Evolutionary conservation across 2,113 vertebrate genomes (phyloP), one percentile per base, ranked within the genome.

Genomic region (Corythaeola cristata): DNA sequence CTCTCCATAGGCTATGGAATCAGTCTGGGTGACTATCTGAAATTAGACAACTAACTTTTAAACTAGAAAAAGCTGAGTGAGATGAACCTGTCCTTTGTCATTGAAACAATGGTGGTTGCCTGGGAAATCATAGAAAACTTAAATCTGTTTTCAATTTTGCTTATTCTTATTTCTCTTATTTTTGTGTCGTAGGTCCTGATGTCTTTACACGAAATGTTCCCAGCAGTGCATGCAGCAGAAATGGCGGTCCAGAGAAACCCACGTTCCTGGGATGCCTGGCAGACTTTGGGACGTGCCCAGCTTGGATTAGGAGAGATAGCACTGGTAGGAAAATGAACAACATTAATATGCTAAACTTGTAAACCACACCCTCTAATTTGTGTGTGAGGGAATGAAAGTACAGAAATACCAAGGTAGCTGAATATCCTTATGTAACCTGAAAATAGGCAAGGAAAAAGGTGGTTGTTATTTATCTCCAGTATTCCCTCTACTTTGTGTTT

Each of bases 221-320:
- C 98, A 66, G 99, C 99, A 9, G 99, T 99, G 62, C 98, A 99
- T 95, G 99, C 99, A 24, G 99, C 99, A 53, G 99, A 99, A 98
- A 99, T 98, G 98, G 99, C 98, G 23, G 98, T 99, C 58, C 99
- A 99, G 95, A 97, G 98, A 88, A 98, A 98, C 68, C 98, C 99
- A 32, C 97, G 98, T 58, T 99, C 99, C 96, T 99, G 99, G 99
- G 99, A 99, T 91, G 99, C 98, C 53, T 99, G 99, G 99, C 99
- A 99, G 94, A 99, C 99, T 52, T 93, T 99, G 95, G 99, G 99
- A 69, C 99, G 99, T 21, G 99, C 99, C 23, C 99, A 99, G 94
- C 98, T 99, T 92, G 99, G 98, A 93, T 97, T 99, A 80, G 99
- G 99, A 78, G 99, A 99, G 97, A 98, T 99, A 93, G 98, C 98